Evolutionary conservation across 2,113 vertebrate species (phyloP), one percentile per base, ranked within the genome.

Genomic region (Pseudopipra pipra): DNA sequence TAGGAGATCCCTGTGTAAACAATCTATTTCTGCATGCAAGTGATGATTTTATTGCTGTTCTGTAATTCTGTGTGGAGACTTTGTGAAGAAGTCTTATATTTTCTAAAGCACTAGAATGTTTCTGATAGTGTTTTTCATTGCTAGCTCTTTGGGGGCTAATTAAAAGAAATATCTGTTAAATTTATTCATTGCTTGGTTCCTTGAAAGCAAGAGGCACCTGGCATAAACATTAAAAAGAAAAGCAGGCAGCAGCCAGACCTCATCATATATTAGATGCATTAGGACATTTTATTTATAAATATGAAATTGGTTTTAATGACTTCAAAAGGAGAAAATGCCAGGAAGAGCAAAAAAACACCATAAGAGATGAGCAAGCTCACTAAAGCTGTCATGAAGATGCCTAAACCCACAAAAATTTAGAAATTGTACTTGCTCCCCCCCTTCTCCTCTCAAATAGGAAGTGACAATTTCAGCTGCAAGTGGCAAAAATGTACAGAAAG

Each of bases 281-380:
- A 89, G 95, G 95, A 89, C 95, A 96, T 65, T 94, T 95, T 92
- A 90, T 96, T 95, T 92, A 93, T 94, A 95, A 93, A 95, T 90
- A 92, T 76, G 73, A 96, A 93, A 87, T 87, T 90, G 80, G 88
- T 65, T 95, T 93, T 93, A 92, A 92, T 94, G 76, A 94, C 92
- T 95, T 96, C 96, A 94, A 96, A 97, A 94, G 93, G 28, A 88
- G 68, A 58, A 93, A 95, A 81, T 85, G 88, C 73, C 93, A 89
- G 76, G 68, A 94, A 90, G 70, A 87, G 56, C 83, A 52, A 16
- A 52, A 52, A 52, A 52, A 9, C 16, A 25, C 51, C 51, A 85
- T 72, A 90, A 93, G 30, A 67, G 30, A 67, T 0, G 2, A 89
- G 70, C 62, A 61, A 85, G 61, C 88, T 95, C 79, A 56, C 68